phyloP scores from a whole-genome alignment of 2,797 vertebrate species.

The Alosa sapidissima region DNA sequence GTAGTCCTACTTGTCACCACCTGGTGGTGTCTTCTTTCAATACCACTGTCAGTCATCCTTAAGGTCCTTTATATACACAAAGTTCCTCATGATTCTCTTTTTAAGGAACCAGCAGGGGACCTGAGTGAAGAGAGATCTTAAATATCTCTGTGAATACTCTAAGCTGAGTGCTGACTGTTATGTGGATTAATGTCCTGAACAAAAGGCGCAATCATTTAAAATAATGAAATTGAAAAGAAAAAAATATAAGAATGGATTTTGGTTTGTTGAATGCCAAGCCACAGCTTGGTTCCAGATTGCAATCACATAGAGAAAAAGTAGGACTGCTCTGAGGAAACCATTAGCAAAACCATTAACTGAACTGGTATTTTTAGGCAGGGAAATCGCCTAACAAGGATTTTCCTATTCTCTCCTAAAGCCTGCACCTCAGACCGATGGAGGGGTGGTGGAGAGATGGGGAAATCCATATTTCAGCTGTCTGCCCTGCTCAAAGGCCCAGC shows the following conservation, averaged over 20 bases:
- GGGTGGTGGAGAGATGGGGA: background rate
- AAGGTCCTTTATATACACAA: background rate
- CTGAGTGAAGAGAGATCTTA: background rate
- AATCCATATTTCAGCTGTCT: constrained; percentile 39
- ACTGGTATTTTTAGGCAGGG: constrained; percentile 27
- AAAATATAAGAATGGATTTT: background rate
- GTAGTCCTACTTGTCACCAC: background rate
- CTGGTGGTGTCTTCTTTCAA: background rate
- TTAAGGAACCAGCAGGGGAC: no score
- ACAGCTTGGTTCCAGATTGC: background rate
- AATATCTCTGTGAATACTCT: background rate
- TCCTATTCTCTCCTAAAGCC: constrained; percentile 10
- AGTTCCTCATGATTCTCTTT: background rate
- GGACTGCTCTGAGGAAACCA: constrained; percentile 11
- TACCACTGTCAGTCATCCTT: background rate
- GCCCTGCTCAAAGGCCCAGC: constrained; percentile 21
- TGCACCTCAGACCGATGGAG: background rate
- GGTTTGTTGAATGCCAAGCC: background rate
- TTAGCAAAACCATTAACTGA: background rate
- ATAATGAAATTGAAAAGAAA: background rate
- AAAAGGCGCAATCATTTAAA: background rate
- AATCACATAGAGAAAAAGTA: background rate
- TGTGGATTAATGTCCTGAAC: background rate
- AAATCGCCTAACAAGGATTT: constrained; percentile 26
- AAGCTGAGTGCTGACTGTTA: background rate